phyloP scores from a whole-genome alignment of 2,888 invertebrate genomes.

The Ashinkailepas kermadecensis region DNA sequence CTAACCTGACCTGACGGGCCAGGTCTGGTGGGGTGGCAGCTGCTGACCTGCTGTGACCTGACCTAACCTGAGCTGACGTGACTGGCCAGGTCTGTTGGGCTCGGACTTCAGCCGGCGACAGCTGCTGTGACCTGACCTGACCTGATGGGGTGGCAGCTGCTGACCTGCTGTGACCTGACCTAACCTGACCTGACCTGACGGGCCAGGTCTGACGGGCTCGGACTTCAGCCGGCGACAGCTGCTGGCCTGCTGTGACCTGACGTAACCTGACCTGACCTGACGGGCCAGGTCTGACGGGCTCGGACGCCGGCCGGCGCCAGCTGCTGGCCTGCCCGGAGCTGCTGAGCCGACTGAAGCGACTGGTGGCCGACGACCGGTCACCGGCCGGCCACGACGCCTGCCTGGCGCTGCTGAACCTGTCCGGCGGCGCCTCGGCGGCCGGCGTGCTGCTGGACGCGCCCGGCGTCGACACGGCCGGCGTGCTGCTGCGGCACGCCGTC shows the following conservation, averaged over 20 bases:
- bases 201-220: neutral
- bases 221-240: neutral
- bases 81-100: too few species aligned
- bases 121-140: neutral
- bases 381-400: slow-evolving; percentile 8
- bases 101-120: too few species aligned
- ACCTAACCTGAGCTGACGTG: too few species aligned
- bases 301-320: slow-evolving; percentile 1
- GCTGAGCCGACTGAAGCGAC: neutral
- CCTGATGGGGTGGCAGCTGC: slow-evolving; percentile 11
- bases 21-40: neutral
- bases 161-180: neutral
- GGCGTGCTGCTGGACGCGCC: neutral
- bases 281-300: neutral
- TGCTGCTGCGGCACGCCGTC: slow-evolving; percentile 9
- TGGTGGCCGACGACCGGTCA: slow-evolving; percentile 1
- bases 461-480: neutral
- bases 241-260: neutral
- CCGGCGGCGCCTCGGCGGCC: neutral
- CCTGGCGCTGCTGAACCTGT: slow-evolving; percentile 15
- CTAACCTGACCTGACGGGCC: neutral
- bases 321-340: neutral
- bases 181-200: neutral
- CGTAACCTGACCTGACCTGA: neutral
- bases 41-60: neutral